phyloP scores from a whole-genome alignment of 2,113 vertebrate species.

The Phalacrocorax brasilianus region DNA sequence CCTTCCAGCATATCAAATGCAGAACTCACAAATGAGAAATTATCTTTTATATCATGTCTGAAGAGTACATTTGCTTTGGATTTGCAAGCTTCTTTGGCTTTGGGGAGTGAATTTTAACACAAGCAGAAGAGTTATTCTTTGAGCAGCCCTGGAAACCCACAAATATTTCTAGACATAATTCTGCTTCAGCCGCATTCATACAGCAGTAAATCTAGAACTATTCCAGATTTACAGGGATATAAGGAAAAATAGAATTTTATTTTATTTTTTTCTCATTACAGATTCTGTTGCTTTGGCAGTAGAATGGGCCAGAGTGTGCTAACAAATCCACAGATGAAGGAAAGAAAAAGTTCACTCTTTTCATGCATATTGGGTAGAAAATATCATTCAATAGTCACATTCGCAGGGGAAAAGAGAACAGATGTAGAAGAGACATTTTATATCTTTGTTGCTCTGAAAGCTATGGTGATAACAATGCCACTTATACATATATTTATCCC shows the following conservation, averaged over 20 bases:
- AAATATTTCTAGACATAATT: conserved; percentile 25
- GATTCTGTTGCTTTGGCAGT: not conserved
- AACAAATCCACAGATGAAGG: not conserved
- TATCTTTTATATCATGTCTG: not conserved
- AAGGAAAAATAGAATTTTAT: not conserved
- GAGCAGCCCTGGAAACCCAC: not conserved
- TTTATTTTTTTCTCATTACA: not conserved
- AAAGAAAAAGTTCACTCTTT: not conserved
- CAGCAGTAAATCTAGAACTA: conserved; percentile 1
- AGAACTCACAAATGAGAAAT: not conserved
- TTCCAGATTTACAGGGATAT: not conserved
- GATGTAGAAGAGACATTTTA: conserved; percentile 33
- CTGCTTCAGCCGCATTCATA: not conserved
- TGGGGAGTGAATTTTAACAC: not conserved
- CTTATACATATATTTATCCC: conserved; percentile 4
- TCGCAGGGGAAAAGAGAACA: not conserved
- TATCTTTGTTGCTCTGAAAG: conserved; percentile 15
- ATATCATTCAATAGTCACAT: not conserved
- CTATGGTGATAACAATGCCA: not conserved
- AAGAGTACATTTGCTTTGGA: not conserved
- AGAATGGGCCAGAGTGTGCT: not conserved
- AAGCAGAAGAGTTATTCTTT: not conserved
- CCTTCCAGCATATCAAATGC: not conserved
- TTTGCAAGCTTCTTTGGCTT: not conserved
- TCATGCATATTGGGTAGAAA: not conserved